Base-by-base conservation (phyloP, 1,140 invertebrate genomes). In the Thaumatotibia leucotreta region DNA sequence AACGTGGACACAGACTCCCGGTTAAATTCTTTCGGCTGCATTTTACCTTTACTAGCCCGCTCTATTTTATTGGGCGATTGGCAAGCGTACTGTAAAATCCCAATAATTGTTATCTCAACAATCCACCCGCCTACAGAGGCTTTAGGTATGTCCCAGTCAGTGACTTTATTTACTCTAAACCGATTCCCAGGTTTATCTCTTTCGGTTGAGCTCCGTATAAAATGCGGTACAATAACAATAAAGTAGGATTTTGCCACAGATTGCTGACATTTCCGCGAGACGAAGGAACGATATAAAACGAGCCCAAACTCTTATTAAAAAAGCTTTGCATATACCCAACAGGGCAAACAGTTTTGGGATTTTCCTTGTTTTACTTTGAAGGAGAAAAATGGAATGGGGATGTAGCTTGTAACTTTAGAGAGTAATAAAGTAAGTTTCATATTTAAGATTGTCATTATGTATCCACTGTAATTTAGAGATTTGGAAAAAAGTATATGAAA, bases 141-240 rank as follows among this genome's bases (percentile, higher is more conserved):
- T 81, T 61, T 65, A 72, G 70, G 50, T 71, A 66, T 58, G 67
- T 72, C 72, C 69, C 70, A 54, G 68, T 66, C 75, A 79, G 72
- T 75, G 76, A 83, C 76, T 86, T 87, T 89, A 87, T 88, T 90
- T 88, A 86, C 80, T 86, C 80, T 74, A 73, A 82, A 85, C 79
- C 81, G 73, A 85, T 88, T 84, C 66, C 73, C 80, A 84, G 80
- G 84, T 88, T 87, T 86, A 87, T 84, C 80, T 82, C 74, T 77
- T 80, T 76, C 73, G 75, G 71, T 80, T 76, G 79, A 86, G 81
- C 79, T 73, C 79, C 80, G 76, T 84, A 86, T 88, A 87, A 86
- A 65, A 88, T 80, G 83, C 81, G 82, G 80, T 79, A 86, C 83
- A 85, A 83, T 86, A 88, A 88, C 84, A 88, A 88, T 88, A 88